Base-by-base conservation (phyloP, 2,113 vertebrate genomes). In the Alethe diademata region DNA sequence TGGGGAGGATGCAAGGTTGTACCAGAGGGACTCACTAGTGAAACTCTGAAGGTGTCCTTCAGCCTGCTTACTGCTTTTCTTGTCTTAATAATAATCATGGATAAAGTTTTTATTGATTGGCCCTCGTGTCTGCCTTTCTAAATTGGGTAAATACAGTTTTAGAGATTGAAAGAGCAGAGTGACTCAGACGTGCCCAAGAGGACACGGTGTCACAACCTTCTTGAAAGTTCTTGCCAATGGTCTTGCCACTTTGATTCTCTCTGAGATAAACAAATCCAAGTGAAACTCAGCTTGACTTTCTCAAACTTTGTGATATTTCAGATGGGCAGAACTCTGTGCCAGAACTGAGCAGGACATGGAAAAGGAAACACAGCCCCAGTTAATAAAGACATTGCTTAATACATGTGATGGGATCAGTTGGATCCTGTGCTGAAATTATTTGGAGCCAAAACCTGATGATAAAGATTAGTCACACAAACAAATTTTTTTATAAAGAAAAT, bases 151-250 rank as follows among this genome's bases (percentile, higher is more conserved):
- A 78, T 38, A 43, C 5, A 57, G 33, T 81, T 92, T 84, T 76
- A 66, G 69, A 58, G 54, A 57, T 43, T 50, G 57, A 51, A 87
- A 31, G 54, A 72, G 23, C 62, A 48, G 57, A 93, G 36, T 81
- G 43, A 71, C 35, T 94, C 53, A n/a, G 31, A 38, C 56, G 12
- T 78, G 61, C 64, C 43, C 48, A 51, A 36, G 45, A 24, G 16
- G 47, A 57, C 71, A 42, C 0, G 0, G n/a, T 73, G 57, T 75
- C 91, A 91, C 0, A 0, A 40, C 45, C 25, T 69, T 61, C 43
- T 50, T 71, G 35, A 60, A 81, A 53, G 53, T 24, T 87, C 60
- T 66, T 67, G 48, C 53, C 36, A 87, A 6, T 19, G n/a, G 6
- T 36, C 43, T 74, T 85, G 43, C 19, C n/a, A 50, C 20, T 78